Base-by-base conservation (phyloP, 2,797 vertebrate genomes). In the Xenops minutus region DNA sequence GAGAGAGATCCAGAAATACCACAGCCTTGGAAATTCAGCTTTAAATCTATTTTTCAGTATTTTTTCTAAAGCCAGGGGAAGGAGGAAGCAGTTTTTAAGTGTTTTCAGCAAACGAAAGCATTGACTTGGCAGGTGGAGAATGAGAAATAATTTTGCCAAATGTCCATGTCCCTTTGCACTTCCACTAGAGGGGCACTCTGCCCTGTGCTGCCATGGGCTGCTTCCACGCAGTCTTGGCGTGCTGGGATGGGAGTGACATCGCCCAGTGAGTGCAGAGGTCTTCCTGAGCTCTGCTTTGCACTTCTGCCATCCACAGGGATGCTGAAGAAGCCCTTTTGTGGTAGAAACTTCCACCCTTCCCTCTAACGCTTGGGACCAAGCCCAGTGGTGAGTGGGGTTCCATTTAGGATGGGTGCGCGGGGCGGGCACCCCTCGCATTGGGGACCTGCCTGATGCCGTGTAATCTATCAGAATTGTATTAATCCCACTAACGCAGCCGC, bases 401-500 rank as follows among this genome's bases (percentile, higher is more conserved):
- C 22, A 2, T 71, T 91, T 76, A 14, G 68, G 93, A 24, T 36
- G 7, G 36, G 80, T 48, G 67, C 11, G 27, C 0, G 3, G 87
- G 43, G 74, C 14, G 2, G 71, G n/a, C 30, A 64, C 74, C 84
- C 62, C 85, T 66, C 6, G 91, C 95, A 96, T 98, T 98, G 52
- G 96, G 97, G 89, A 96, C 89, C 95, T 80, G 90, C 67, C 97
- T 98, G 98, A 93, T 98, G 98, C 98, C 80, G 74, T 97, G 95
- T 98, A 95, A 97, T 99, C 98, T 98, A 98, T 98, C 98, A 98
- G 98, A 97, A 96, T 97, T 98, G 97, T 98, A 99, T 99, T 99
- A 99, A 99, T 99, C 98, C 98, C 97, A 93, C 97, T 98, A 98
- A 98, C 98, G 74, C 94, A 96, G 97, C 97, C 95, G 58, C 98